Base-by-base conservation (phyloP, 2,888 invertebrate genomes). In the Busseola fusca region DNA sequence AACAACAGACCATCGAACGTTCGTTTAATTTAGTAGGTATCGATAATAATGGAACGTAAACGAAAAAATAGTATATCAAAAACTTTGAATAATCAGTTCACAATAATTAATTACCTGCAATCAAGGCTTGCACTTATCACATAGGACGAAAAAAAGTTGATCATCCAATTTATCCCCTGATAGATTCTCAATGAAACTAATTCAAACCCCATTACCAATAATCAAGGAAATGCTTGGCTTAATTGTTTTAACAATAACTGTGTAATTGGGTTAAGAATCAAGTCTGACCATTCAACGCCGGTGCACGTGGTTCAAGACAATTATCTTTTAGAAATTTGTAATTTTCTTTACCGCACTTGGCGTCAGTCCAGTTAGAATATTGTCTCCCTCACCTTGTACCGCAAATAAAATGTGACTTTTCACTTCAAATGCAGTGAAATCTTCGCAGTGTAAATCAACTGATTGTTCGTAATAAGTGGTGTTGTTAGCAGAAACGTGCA, bases 341-440 rank as follows among this genome's bases (percentile, higher is more conserved):
- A 70, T 78, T 79, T 76, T 64, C 69, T 80, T 62, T 72, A 69
- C 67, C 64, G 62, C 82, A 54, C 63, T 83, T 86, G 86, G 94
- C 91, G 77, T 59, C 64, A 69, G 81, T 91, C 94, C 94, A 94
- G 90, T 78, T 76, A 37, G 80, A 88, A 90, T 91, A 92, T 87
- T 89, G 86, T 86, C 86, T 84, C 83, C 81, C 85, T 91, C 89
- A 92, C 93, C 94, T 94, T 93, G 94, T 69, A 90, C 90, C 91
- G 87, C 88, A 92, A 93, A 93, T 93, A 93, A 93, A 91, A 75
- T 76, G 70, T 69, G 74, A 66, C 72, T 74, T 84, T 85, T 76
- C 71, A 62, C 80, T 77, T 73, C 80, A 72, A 79, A 70, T 81
- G 76, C 82, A 84, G 56, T 71, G 81, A 82, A 77, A 68, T 71